Evolutionary conservation across 1,140 invertebrate genomes (phyloP).

Genomic region (Sitophilus oryzae): DNA sequence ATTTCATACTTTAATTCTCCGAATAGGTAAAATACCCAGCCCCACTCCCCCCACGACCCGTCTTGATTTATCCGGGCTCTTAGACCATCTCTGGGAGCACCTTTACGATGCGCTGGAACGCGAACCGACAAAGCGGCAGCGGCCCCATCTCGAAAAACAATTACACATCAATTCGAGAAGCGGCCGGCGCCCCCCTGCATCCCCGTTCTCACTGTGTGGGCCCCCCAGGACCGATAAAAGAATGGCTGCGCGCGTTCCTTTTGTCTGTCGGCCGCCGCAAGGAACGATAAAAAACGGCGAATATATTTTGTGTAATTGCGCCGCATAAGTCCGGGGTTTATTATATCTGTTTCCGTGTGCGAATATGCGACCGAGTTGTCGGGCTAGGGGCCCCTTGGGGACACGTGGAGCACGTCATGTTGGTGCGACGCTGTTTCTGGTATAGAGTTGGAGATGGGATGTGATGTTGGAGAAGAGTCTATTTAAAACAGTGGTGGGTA

Average conservation of each 20-base stretch:
- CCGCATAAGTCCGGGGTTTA: constrained; percentile 44
- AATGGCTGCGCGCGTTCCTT: constrained; percentile 42
- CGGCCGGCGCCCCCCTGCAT: constrained; percentile 24
- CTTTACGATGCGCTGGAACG: no score
- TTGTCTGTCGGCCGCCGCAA: no score
- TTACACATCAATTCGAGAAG: constrained; percentile 41
- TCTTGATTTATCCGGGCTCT: no score
- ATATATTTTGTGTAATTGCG: constrained; percentile 45
- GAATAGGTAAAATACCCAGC: no score
- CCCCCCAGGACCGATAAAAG: constrained; percentile 42
- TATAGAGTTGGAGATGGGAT: no score
- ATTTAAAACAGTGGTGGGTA: no score
- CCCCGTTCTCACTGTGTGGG: constrained; percentile 11
- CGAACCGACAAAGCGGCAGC: no score
- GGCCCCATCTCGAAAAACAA: constrained; percentile 39
- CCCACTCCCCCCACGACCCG: no score
- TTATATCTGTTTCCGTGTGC: constrained; percentile 39
- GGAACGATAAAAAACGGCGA: constrained; percentile 44
- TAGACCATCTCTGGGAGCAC: no score
- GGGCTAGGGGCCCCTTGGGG: constrained; percentile 39
- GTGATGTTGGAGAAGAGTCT: no score
- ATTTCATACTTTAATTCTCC: no score
- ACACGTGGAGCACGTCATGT: constrained; percentile 32
- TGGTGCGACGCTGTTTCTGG: no score
- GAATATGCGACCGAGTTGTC: constrained; percentile 37